Conservation (phyloP, 2,888 invertebrate genomes). For the Ametastegia equiseti region DNA sequence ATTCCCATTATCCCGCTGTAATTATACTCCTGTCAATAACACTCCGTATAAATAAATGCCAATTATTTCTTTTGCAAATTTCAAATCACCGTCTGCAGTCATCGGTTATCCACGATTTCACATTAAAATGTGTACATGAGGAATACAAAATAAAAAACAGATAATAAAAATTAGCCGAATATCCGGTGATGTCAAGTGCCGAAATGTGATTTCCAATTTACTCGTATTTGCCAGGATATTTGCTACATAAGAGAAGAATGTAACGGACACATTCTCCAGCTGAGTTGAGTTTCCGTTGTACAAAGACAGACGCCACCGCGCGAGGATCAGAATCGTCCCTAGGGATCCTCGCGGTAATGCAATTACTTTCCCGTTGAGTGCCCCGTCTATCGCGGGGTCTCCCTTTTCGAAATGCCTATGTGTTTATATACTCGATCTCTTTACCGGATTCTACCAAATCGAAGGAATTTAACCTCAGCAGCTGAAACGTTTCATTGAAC, state of each 20-base stretch:
- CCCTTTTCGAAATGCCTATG: constrained; percentile 29
- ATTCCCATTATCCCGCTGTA: neutral
- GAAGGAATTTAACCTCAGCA: neutral
- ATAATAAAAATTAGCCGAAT: neutral
- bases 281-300: constrained; percentile 11
- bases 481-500: neutral
- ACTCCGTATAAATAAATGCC: neutral
- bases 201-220: constrained; percentile 33
- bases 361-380: constrained; percentile 44
- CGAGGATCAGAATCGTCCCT: constrained; percentile 44
- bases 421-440: neutral
- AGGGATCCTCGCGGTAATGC: constrained; percentile 34
- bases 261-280: constrained; percentile 10
- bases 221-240: neutral
- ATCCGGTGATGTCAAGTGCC: neutral
- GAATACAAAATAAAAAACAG: no score
- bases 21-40: neutral
- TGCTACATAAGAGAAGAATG: constrained; percentile 15
- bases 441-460: neutral
- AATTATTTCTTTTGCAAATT: neutral
- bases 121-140: neutral
- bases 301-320: constrained; percentile 35
- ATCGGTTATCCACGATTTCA: neutral
- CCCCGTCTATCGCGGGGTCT: constrained; percentile 34
- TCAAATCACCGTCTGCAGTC: neutral